Base-by-base conservation (phyloP, 2,888 invertebrate species). In the Aporophyla lueneburgensis region DNA sequence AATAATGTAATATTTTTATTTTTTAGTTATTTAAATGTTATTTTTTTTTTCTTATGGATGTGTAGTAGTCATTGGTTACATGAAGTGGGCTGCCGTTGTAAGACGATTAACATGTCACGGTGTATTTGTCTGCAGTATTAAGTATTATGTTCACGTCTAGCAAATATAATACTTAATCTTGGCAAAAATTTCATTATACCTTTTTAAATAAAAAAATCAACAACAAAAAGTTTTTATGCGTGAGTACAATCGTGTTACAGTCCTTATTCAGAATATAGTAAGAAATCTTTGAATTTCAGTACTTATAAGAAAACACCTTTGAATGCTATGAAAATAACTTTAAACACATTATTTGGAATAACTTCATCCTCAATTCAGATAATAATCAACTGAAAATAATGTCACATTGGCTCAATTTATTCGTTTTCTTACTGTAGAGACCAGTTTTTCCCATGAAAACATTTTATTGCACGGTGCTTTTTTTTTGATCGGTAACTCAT, bases 331-430 rank as follows among this genome's bases (percentile, higher is more conserved):
- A 58, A 40, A 73, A 5, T 40, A 66, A 27, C 27, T 51, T 61
- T 21, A 21, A 61, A 53, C 2, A 9, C 1, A 24, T 4, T 43
- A n/a, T 9, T 56, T 59, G 7, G 5, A 61, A 61, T n/a, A 27
- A 71, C 27, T 46, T 61, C 43, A 21, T 27, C 27, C 51, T 59
- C 27, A 71, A 40, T 73, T 54, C 33, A 49, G 5, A 14, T 12
- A 53, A 71, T 46, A 46, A 19, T n/a, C 19, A n/a, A n/a, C 43
- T 46, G 2, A 53, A 73, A 33, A 24, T 16, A 71, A 74, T 19
- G 27, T 46, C 16, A 53, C 24, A 33, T 33, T 43, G 7, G 16
- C 43, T 43, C n/a, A 73, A 10, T 24, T 53, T 33, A n/a, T 51
- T 51, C 5, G n/a, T 58, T 40, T 49, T 51, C 19, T 24, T 73